Percentiles rank a stretch among this genome's conserved stretches.
phyloP scores from a whole-genome alignment of 1,140 invertebrate genomes.

The Drosophila arizonae region DNA sequence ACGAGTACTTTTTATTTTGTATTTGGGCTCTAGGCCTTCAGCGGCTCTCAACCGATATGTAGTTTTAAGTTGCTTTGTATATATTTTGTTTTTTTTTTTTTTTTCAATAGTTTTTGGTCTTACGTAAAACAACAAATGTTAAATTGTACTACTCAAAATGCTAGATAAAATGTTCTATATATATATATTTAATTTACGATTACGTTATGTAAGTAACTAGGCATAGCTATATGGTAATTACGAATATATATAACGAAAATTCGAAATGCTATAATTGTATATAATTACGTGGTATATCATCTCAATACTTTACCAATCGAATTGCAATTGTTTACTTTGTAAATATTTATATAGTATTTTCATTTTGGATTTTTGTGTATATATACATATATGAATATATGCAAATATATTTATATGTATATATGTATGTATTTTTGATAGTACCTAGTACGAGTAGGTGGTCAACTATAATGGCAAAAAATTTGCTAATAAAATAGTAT shows the following conservation, averaged over 20 bases:
- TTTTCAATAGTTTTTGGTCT: slow-evolving; percentile 15
- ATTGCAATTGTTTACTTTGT: slow-evolving; percentile 25
- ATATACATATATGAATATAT: slow-evolving; percentile 5
- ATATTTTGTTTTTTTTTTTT: not conserved
- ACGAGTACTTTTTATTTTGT: slow-evolving; percentile 17
- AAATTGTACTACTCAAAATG: slow-evolving; percentile 75
- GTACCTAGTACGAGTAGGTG: slow-evolving; percentile 59
- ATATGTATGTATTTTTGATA: slow-evolving; percentile 11
- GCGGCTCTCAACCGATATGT: slow-evolving; percentile 17
- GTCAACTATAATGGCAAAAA: slow-evolving; percentile 74
- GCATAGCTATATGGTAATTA: slow-evolving; percentile 66
- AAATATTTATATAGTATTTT: slow-evolving; percentile 14
- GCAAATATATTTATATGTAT: slow-evolving; percentile 8
- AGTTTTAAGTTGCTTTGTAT: not conserved
- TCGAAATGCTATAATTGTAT: slow-evolving; percentile 40
- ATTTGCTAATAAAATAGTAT: slow-evolving; percentile 66
- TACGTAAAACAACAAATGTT: slow-evolving; percentile 72
- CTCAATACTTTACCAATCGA: slow-evolving; percentile 66
- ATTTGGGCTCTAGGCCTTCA: slow-evolving; percentile 2
- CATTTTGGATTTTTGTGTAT: slow-evolving; percentile 8
- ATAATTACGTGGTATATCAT: slow-evolving; percentile 46
- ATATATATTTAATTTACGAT: slow-evolving; percentile 27
- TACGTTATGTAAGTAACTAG: slow-evolving; percentile 71
- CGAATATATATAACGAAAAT: slow-evolving; percentile 65
- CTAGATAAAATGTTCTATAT: slow-evolving; percentile 75